Conservation (phyloP, 2,888 invertebrate species). For the Resseliella maxima region DNA sequence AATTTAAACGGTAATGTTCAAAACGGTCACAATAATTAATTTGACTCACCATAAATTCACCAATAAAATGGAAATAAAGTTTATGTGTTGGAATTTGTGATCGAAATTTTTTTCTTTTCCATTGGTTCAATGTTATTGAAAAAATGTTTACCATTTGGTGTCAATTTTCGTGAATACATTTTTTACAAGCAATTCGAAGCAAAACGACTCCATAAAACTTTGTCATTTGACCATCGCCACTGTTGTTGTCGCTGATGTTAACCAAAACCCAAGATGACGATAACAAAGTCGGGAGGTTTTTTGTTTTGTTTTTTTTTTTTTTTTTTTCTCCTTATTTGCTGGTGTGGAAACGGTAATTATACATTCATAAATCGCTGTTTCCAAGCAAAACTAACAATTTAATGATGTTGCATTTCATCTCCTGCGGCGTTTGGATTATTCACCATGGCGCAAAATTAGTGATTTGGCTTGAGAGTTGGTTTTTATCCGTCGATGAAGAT, state of each 20-base stretch:
- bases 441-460: neutral
- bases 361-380: slow-evolving; percentile 48
- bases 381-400: slow-evolving; percentile 29
- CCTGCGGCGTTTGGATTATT: neutral
- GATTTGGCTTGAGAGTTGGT: neutral
- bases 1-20: neutral
- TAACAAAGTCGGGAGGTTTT: neutral
- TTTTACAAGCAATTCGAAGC: neutral
- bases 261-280: neutral
- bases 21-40: neutral
- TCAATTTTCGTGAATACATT: neutral
- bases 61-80: slow-evolving; percentile 20
- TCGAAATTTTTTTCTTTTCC: neutral
- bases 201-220: slow-evolving; percentile 47
- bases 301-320: no score
- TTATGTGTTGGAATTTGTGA: neutral
- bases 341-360: slow-evolving; percentile 33
- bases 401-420: neutral
- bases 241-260: neutral
- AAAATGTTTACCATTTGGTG: neutral
- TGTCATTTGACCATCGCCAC: neutral
- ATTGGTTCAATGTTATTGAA: neutral
- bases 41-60: neutral
- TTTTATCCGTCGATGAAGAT: neutral
- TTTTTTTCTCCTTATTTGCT: no score